A percentile compares a stretch with the other conserved stretches of the same genome.
Evolutionary conservation across 2,888 invertebrate genomes (phyloP).

Genomic region (Pyrrhia umbra): DNA sequence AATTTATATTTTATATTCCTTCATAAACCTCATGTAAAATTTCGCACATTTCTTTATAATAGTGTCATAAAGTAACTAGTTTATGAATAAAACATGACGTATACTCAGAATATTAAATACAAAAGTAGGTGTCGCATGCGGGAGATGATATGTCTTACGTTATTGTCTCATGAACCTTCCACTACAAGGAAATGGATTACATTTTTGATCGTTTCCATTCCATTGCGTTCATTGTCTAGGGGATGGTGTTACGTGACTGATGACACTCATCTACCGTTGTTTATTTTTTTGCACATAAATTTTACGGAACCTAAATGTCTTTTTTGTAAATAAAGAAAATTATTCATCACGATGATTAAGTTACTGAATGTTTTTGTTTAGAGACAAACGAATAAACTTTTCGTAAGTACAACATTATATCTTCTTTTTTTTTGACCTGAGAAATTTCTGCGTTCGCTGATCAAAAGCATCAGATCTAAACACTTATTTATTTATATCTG

Average conservation of each 20-base stretch:
- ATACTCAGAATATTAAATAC: constrained; percentile 43
- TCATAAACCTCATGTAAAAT: constrained; percentile 36
- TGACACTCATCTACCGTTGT: constrained; percentile 70
- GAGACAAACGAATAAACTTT: neutral
- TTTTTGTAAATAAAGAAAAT: constrained; percentile 16
- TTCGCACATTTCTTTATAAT: constrained; percentile 39
- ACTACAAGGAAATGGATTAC: constrained; percentile 81
- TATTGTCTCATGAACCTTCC: constrained; percentile 71
- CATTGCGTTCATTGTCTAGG: constrained; percentile 77
- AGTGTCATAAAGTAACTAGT: constrained; percentile 33
- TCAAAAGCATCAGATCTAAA: neutral
- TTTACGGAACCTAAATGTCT: constrained; percentile 17
- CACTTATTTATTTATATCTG: neutral
- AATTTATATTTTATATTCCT: constrained; percentile 35
- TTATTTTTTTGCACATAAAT: constrained; percentile 49
- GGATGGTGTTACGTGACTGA: constrained; percentile 77
- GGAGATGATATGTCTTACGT: constrained; percentile 65
- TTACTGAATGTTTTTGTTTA: constrained; percentile 6
- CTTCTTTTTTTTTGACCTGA: too few species aligned
- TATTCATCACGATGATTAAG: neutral
- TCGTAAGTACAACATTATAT: too few species aligned
- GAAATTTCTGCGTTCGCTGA: too few species aligned
- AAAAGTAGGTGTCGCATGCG: constrained; percentile 47
- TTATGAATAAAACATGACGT: constrained; percentile 53
- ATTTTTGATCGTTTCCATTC: constrained; percentile 84